A percentile compares a stretch with the other conserved stretches of the same genome.
phyloP scores from a whole-genome alignment of 2,888 invertebrate genomes.

The Cryptophagus acutangulus region DNA sequence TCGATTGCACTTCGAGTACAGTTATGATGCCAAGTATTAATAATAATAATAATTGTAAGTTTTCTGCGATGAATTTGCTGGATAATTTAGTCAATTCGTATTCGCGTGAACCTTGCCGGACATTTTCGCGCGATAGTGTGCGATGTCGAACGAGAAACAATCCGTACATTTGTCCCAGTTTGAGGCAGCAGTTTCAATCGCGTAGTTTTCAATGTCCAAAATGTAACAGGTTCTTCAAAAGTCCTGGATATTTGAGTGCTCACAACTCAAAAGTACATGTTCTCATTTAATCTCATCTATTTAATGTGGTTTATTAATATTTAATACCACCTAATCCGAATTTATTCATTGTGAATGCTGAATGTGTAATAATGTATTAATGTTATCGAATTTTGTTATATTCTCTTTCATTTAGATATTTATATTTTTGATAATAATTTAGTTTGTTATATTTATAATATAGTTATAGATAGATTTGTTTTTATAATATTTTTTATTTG shows the following conservation, averaged over 20 bases:
- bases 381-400: constrained; percentile 3
- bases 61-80: constrained; percentile 31
- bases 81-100: constrained; percentile 34
- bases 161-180: constrained; percentile 44
- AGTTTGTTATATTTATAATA: too few species aligned
- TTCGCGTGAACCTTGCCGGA: constrained; percentile 25
- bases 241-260: constrained; percentile 46
- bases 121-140: constrained; percentile 37
- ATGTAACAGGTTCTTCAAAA: constrained; percentile 46
- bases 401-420: constrained; percentile 5
- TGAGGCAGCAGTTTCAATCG: constrained; percentile 43
- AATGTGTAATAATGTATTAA: constrained; percentile 6
- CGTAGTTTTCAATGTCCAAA: constrained; percentile 44
- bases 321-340: constrained; percentile 20
- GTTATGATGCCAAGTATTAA: constrained; percentile 17
- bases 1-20: neutral
- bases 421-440: constrained; percentile 6
- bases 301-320: neutral
- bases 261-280: constrained; percentile 44
- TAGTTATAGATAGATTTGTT: too few species aligned
- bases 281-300: neutral
- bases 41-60: constrained; percentile 15
- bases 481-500: too few species aligned
- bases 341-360: constrained; percentile 16
- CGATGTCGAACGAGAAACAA: constrained; percentile 42